Evolutionary conservation across 2,888 invertebrate species (phyloP), one percentile per base, ranked within the genome.

Genomic region (Drosophila differens): DNA sequence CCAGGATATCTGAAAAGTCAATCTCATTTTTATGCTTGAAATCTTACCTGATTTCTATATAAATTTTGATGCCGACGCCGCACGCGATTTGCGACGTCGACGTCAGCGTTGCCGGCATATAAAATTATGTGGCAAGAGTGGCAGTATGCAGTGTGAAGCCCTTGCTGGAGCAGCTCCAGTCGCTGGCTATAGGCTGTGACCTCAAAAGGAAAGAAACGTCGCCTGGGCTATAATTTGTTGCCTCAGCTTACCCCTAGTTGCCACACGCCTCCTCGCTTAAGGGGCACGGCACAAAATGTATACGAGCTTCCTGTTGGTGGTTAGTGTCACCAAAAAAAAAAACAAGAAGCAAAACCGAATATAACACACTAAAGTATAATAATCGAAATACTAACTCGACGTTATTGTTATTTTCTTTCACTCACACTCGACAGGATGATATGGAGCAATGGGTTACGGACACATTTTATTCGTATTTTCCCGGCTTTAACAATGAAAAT

Each of bases 381-480:
- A 32, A 16, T 32, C 58, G 32, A 53, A 58, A 74, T 49, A 57
- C 52, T 72, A 52, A 68, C 55, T 30, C 16, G 51, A 47, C 28
- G 39, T 22, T 49, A 47, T 47, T 61, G 61, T 64, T 76, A 47
- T 70, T 67, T 57, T 70, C 25, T 73, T 60, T 77, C 61, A 49
- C 70, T 64, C 63, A 4, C 59, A 49, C 54, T 16, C 25, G 52
- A 32, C 76, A 93, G 92, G 92, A 92, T 92, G 92, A 92, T 73
- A 93, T 93, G 93, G 93, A 93, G 83, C 93, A 93, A 91, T 93
- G 93, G 93, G 91, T 93, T 71, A 91, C 93, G 66, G 93, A 93
- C 85, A 91, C 92, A 74, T 93, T 93, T 82, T 93, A 93, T 77
- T 93, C 93, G 67, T 93, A 93, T 83, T 93, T 93, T 88, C 93